These are phyloP conservation scores for Rhynchonycteris naso DNA, from an alignment of 2,797 vertebrate species.

Conservation along the genomic window DNA sequence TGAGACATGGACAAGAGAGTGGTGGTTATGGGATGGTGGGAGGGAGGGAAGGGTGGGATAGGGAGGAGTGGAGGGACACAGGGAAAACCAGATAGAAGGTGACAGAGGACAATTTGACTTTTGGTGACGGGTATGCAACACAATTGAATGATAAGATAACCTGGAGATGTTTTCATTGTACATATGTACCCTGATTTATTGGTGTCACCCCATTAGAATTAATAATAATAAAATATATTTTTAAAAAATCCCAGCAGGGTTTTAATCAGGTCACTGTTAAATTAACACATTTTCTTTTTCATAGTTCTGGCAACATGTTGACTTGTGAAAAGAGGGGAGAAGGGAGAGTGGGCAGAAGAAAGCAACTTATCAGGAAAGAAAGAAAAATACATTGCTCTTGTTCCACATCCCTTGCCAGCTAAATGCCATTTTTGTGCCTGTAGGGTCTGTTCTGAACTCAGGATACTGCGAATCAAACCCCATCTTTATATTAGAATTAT, in stretches of 20 bases:
- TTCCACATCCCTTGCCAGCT: neutral
- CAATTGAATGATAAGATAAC: too few species aligned
- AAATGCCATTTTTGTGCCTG: neutral
- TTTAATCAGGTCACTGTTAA: neutral
- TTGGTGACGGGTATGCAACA: too few species aligned
- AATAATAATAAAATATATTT: too few species aligned
- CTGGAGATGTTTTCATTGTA: too few species aligned
- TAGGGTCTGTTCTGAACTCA: neutral
- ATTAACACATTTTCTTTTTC: neutral
- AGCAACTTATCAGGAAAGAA: neutral
- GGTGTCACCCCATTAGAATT: too few species aligned
- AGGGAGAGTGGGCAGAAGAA: neutral
- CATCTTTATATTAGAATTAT: neutral
- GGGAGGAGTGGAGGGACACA: too few species aligned
- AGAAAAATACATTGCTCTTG: fast-evolving
- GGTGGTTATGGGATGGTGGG: too few species aligned
- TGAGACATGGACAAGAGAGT: too few species aligned
- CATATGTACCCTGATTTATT: too few species aligned
- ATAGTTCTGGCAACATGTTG: neutral
- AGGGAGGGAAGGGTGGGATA: too few species aligned
- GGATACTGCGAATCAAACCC: neutral
- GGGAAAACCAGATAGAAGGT: too few species aligned
- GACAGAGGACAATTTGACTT: too few species aligned
- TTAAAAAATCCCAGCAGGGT: neutral
- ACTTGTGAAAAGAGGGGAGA: neutral